phyloP scores from a whole-genome alignment of 2,888 invertebrate genomes.

The Orthonevra nobilis region DNA sequence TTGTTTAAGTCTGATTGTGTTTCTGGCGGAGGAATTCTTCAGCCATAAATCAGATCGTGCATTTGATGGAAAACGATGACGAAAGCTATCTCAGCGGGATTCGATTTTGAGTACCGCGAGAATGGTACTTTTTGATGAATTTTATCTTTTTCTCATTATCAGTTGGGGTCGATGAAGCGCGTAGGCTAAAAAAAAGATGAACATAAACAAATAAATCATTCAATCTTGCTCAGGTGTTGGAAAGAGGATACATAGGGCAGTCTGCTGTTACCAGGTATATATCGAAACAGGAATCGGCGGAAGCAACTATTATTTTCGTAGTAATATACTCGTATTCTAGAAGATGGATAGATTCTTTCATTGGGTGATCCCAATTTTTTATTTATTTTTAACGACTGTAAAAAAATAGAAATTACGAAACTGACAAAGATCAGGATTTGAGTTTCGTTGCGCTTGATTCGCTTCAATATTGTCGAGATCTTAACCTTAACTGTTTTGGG shows the following conservation, averaged over 20 bases:
- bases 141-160: slow-evolving; percentile 2
- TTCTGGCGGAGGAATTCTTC: slow-evolving; percentile 14
- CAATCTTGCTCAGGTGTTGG: slow-evolving; percentile 8
- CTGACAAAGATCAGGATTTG: too few relatives aligned
- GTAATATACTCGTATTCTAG: too few relatives aligned
- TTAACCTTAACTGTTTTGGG: too few relatives aligned
- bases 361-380: too few relatives aligned
- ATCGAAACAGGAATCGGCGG: too few relatives aligned
- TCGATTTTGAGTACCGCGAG: neutral
- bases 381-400: too few relatives aligned
- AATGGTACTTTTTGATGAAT: slow-evolving; percentile 4
- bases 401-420: too few relatives aligned
- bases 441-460: too few relatives aligned
- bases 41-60: slow-evolving; percentile 32
- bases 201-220: neutral
- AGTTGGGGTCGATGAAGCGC: slow-evolving; percentile 3
- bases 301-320: too few relatives aligned
- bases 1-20: slow-evolving; percentile 25
- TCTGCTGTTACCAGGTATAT: too few relatives aligned
- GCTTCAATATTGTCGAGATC: too few relatives aligned
- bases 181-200: neutral
- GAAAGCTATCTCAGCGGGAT: slow-evolving; percentile 21
- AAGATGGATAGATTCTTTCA: too few relatives aligned
- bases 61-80: slow-evolving; percentile 24
- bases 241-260: neutral